Evolutionary conservation across 2,888 invertebrate genomes (phyloP).

Genomic region (Pristionchus entomophagus): DNA sequence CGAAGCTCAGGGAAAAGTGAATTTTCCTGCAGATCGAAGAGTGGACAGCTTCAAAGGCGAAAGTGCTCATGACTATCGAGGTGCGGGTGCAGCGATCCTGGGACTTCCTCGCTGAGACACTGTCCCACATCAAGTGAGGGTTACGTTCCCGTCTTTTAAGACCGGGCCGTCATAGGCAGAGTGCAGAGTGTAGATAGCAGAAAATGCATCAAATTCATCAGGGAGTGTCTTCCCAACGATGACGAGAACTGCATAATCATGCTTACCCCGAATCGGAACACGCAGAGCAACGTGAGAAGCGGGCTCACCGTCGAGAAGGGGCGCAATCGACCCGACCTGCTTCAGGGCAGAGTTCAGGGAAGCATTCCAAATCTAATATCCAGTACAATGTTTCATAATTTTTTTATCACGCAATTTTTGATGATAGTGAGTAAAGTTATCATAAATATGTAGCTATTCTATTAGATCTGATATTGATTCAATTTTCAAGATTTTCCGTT

Average conservation of each 20-base stretch:
- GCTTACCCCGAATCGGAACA: not conserved
- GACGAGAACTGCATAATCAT: not conserved
- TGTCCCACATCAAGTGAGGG: not conserved
- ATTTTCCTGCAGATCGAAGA: not conserved
- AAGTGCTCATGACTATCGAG: not conserved
- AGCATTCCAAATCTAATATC: no score
- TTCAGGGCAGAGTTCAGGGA: no score
- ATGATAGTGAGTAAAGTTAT: no score
- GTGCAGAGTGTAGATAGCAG: not conserved
- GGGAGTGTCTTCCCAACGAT: not conserved
- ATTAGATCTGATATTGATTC: no score
- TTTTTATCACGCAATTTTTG: no score
- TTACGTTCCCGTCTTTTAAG: not conserved
- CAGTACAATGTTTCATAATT: no score
- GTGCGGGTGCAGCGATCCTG: not conserved
- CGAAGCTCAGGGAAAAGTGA: no score
- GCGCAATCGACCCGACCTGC: no score
- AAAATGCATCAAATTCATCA: not conserved
- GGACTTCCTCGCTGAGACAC: not conserved
- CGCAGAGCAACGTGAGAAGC: no score
- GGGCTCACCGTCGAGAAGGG: no score
- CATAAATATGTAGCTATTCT: no score
- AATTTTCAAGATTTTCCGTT: no score
- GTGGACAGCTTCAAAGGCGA: not conserved
- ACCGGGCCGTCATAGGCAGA: not conserved